Base-by-base conservation (phyloP, 2,113 vertebrate species). In the Brachionichthys hirsutus region DNA sequence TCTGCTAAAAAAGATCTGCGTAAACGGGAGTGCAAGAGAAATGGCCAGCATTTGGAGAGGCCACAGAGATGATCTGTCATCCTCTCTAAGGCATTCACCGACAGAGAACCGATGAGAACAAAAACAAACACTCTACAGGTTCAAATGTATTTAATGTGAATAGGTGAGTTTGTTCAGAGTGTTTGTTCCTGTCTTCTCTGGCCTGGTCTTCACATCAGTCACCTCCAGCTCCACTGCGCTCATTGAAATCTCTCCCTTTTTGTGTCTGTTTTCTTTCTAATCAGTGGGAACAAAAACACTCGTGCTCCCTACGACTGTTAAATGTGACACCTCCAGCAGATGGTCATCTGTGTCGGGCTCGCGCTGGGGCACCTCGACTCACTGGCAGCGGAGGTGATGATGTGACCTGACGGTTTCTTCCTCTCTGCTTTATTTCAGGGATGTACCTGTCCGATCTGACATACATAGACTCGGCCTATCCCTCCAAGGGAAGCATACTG, bases 381-480 rank as follows among this genome's bases (percentile, higher is more conserved):
- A 4, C 12, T 42, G 12, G 16, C 3, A 2, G 15, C 20, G 41
- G 20, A 18, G 12, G 64, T 16, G n/a, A 45, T 9, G 8, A 11
- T 0, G 18, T 12, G 10, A 48, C 46, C 10, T 22, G 6, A 30
- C 11, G 42, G 52, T 10, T 24, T 42, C 30, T 48, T 40, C 15
- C 12, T 45, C 30, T 61, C 7, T 71, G n/a, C 35, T 73, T 10
- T 49, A 0, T 80, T 90, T 58, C 85, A 99, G 97, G 97, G 84
- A 98, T 99, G 92, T 99, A 96, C 89, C 89, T 99, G 73, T 99
- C 96, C 15, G 97, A 99, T 68, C 90, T 99, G 89, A 98, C 96
- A 0, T 99, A 99, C 52, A 94, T 99, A 58, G 97, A 99, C 80
- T 99, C 97, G 0, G 97, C 97, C 9, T 98, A 98, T 81, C 97